Percentiles rank a stretch among this genome's conserved stretches.
Evolutionary conservation across 2,888 invertebrate genomes (phyloP).

Genomic region (Ctenicera cuprea): DNA sequence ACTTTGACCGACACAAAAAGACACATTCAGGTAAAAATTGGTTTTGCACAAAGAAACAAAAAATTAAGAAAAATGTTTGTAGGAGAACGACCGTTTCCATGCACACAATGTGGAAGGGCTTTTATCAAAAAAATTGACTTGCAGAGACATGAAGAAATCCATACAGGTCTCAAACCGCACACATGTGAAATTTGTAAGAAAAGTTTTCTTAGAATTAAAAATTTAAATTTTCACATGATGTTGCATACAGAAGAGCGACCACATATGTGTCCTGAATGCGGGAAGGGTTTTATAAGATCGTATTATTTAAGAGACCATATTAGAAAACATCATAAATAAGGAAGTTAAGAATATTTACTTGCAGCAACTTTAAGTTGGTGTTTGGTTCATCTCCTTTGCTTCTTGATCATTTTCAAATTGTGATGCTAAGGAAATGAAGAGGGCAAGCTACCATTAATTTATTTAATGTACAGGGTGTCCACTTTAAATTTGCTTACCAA

Average conservation of each 20-base stretch:
- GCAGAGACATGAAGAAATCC: conserved; percentile 65
- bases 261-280: conserved; percentile 63
- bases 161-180: conserved; percentile 63
- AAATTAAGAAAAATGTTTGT: not conserved
- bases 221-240: conserved; percentile 65
- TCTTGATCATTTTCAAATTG: too few relatives aligned
- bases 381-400: too few relatives aligned
- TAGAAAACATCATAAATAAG: conserved; percentile 59
- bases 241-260: conserved; percentile 65
- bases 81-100: conserved; percentile 64
- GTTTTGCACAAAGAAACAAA: not conserved
- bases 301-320: conserved; percentile 65
- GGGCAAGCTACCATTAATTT: too few relatives aligned
- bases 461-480: too few relatives aligned
- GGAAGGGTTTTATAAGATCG: conserved; percentile 65
- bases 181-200: conserved; percentile 63
- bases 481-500: too few relatives aligned
- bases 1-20: conserved; percentile 64
- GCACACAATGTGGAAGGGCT: conserved; percentile 62
- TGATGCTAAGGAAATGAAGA: too few relatives aligned
- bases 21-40: conserved; percentile 62
- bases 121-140: conserved; percentile 65
- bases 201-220: conserved; percentile 62
- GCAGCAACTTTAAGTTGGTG: too few relatives aligned
- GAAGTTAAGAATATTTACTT: too few relatives aligned